Conservation (phyloP, 2,113 vertebrate genomes). For the Gallinago paraguaiae region DNA sequence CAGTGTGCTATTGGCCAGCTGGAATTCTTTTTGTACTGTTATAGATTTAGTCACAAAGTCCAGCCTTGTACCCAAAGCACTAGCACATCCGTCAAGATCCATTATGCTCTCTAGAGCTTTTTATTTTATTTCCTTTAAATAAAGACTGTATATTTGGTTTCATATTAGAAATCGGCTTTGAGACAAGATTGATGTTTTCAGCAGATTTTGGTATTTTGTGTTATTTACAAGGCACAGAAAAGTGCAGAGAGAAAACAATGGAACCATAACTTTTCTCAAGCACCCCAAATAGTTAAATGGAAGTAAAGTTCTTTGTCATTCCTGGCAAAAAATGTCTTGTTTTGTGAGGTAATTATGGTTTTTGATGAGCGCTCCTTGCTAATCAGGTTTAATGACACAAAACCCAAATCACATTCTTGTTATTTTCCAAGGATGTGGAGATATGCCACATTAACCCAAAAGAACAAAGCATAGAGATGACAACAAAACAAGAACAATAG, state of each 20-base stretch:
- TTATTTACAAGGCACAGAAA: not conserved
- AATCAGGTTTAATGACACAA: conserved; percentile 69
- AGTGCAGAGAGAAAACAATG: not conserved
- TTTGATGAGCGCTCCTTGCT: conserved; percentile 63
- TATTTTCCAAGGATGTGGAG: conserved; percentile 59
- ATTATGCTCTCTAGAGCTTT: not conserved
- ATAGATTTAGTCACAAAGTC: not conserved
- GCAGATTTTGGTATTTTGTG: not conserved
- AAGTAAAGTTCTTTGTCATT: conserved; percentile 8
- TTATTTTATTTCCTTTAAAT: conserved; percentile 27
- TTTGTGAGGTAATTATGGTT: conserved; percentile 67
- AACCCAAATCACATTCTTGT: conserved; percentile 67
- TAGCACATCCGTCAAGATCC: not conserved
- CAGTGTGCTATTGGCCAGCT: not conserved
- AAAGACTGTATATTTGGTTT: not conserved
- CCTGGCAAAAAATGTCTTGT: conserved; percentile 4
- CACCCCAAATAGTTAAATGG: not conserved
- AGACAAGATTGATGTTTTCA: conserved; percentile 17
- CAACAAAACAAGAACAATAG: not conserved
- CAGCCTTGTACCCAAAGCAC: not conserved
- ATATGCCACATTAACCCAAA: conserved; percentile 39
- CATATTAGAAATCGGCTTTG: not conserved
- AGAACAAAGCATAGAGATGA: conserved; percentile 21
- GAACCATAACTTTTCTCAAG: not conserved
- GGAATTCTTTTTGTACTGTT: not conserved